Evolutionary conservation across 2,113 vertebrate genomes (phyloP).

Genomic region (Gymnorhina tibicen): DNA sequence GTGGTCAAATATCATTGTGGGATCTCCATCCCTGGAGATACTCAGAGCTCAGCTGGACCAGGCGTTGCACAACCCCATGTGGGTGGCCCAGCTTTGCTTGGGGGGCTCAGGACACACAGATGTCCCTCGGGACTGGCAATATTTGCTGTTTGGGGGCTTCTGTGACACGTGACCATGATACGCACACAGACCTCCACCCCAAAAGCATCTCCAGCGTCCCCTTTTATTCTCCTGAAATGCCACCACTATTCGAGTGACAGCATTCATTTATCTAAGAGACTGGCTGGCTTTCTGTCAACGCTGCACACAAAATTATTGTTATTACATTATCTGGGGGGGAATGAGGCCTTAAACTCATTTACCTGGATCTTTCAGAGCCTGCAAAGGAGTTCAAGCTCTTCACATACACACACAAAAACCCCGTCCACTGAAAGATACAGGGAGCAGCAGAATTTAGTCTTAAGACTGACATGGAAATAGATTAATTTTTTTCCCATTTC

Average conservation of each 20-base stretch:
- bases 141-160: background rate
- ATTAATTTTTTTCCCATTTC: conserved; percentile 76
- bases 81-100: background rate
- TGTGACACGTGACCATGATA: fast-evolving
- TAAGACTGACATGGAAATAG: conserved; percentile 73
- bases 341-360: conserved; percentile 46
- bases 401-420: background rate
- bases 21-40: background rate
- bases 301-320: conserved; percentile 15
- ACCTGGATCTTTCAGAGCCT: conserved; percentile 33
- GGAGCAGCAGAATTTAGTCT: conserved; percentile 67
- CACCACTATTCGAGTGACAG: background rate
- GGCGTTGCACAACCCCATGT: fast-evolving
- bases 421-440: background rate
- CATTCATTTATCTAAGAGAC: background rate
- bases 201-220: background rate
- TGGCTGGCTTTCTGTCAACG: background rate
- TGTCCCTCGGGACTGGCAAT: background rate
- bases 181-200: background rate
- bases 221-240: background rate
- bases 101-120: background rate
- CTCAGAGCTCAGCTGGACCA: background rate
- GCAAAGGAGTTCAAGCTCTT: conserved; percentile 22
- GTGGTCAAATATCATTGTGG: background rate
- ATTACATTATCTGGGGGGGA: conserved; percentile 8